Percentiles rank a stretch among this genome's conserved stretches.
These are phyloP conservation scores for Temnothorax nylanderi DNA, from an alignment of 1,140 invertebrate genomes.

Conservation along the genomic window DNA sequence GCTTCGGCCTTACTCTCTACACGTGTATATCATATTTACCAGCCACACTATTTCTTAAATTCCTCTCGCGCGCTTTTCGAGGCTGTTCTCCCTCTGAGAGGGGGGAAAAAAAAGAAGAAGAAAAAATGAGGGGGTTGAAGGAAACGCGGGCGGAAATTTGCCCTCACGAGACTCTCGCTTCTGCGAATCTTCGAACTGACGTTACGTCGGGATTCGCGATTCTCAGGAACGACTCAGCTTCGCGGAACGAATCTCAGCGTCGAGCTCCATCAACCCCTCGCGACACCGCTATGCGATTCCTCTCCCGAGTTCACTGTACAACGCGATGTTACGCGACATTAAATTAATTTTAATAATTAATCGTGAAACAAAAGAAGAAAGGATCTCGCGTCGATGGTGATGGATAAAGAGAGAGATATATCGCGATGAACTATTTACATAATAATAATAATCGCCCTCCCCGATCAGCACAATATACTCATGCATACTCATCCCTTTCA, in stretches of 20 bases:
- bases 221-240: not conserved
- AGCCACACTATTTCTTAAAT: conserved; percentile 55
- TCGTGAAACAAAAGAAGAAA: not conserved
- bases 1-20: conserved; percentile 58
- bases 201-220: not conserved
- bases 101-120: not conserved
- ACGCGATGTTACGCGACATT: not conserved
- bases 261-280: not conserved
- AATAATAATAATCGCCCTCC: conserved; percentile 26
- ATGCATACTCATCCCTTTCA: conserved; percentile 53
- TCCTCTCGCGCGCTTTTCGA: conserved; percentile 38
- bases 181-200: not conserved
- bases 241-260: not conserved
- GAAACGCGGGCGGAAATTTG: not conserved
- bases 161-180: not conserved
- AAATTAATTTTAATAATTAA: not conserved
- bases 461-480: conserved; percentile 16
- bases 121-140: not conserved
- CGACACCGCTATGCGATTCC: not conserved
- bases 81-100: conserved; percentile 26
- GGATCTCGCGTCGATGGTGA: not conserved
- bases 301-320: not conserved
- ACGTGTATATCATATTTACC: conserved; percentile 72
- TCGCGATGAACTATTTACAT: conserved; percentile 43
- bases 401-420: conserved; percentile 8